These are phyloP conservation scores for Drosophila melanocephala DNA, from an alignment of 2,888 invertebrate genomes.

Conservation along the genomic window DNA sequence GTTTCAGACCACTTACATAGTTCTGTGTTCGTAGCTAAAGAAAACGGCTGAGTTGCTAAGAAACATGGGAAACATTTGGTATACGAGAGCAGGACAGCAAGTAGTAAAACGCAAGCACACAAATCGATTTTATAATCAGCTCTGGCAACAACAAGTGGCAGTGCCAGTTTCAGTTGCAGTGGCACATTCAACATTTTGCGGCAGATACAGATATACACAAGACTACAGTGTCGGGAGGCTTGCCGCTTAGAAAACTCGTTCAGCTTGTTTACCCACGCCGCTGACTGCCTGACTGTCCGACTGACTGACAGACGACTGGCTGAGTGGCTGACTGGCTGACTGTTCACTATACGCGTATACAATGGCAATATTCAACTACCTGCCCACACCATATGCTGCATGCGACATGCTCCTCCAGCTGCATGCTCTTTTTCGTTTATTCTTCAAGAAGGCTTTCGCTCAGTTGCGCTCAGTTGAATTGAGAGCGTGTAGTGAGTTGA, in stretches of 20 bases:
- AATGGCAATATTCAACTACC: slow-evolving; percentile 37
- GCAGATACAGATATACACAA: slow-evolving; percentile 54
- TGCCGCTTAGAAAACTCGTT: slow-evolving; percentile 62
- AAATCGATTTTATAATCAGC: slow-evolving; percentile 58
- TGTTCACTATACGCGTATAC: slow-evolving; percentile 18
- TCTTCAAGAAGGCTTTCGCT: slow-evolving; percentile 41
- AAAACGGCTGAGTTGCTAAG: slow-evolving; percentile 11
- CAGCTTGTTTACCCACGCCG: slow-evolving; percentile 72
- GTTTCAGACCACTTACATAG: slow-evolving; percentile 9
- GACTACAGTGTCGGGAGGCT: slow-evolving; percentile 41
- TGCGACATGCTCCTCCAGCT: slow-evolving; percentile 41
- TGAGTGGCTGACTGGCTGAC: slow-evolving; percentile 14
- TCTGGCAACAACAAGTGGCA: slow-evolving; percentile 59
- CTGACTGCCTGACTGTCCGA: slow-evolving; percentile 17
- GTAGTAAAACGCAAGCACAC: slow-evolving; percentile 30
- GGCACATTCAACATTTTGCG: slow-evolving; percentile 61
- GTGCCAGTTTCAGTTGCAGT: slow-evolving; percentile 48
- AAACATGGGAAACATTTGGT: slow-evolving; percentile 2
- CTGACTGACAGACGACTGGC: slow-evolving; percentile 19
- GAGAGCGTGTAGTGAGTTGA: slow-evolving; percentile 9
- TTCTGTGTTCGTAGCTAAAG: neutral
- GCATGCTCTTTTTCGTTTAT: slow-evolving; percentile 27
- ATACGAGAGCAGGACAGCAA: slow-evolving; percentile 16
- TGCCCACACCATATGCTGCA: slow-evolving; percentile 59
- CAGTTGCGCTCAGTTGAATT: slow-evolving; percentile 32